Percentiles rank a stretch among this genome's conserved stretches.
phyloP scores from a whole-genome alignment of 2,113 vertebrate genomes.

The Phaethornis superciliosus region DNA sequence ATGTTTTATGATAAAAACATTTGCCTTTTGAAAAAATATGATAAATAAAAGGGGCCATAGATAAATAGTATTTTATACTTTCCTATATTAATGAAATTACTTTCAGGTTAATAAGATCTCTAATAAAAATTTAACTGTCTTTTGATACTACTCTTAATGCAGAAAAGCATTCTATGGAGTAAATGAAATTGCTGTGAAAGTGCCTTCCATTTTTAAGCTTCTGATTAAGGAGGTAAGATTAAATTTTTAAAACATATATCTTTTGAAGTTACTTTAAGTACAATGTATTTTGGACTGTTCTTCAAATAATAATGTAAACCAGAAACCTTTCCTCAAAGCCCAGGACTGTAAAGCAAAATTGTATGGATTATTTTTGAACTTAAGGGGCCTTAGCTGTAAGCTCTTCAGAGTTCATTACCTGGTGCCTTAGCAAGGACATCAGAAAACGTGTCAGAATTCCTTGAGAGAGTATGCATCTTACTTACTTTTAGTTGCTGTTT shows the following conservation, averaged over 20 bases:
- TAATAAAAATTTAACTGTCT: not conserved
- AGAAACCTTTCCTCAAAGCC: not conserved
- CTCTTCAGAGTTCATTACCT: not conserved
- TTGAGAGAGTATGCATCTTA: not conserved
- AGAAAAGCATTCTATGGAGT: slow-evolving; percentile 95
- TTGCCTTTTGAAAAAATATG: not conserved
- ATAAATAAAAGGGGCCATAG: not conserved
- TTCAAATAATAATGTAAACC: not conserved
- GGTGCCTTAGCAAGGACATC: not conserved
- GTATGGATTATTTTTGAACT: not conserved
- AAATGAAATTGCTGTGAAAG: slow-evolving; percentile 98
- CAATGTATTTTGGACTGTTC: not conserved
- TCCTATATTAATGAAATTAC: not conserved
- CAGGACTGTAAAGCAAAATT: not conserved
- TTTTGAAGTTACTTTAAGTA: not conserved
- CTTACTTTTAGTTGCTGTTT: not conserved
- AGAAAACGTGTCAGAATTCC: not conserved
- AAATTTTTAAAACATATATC: not conserved
- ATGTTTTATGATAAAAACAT: not conserved
- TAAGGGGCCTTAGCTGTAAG: not conserved
- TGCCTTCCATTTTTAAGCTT: slow-evolving; percentile 99
- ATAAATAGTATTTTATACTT: not conserved
- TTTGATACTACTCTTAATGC: slow-evolving; percentile 8
- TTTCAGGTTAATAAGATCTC: not conserved
- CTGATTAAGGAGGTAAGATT: slow-evolving; percentile 94